Conservation (phyloP, 2,113 vertebrate genomes). For the Larimichthys polyactis region DNA sequence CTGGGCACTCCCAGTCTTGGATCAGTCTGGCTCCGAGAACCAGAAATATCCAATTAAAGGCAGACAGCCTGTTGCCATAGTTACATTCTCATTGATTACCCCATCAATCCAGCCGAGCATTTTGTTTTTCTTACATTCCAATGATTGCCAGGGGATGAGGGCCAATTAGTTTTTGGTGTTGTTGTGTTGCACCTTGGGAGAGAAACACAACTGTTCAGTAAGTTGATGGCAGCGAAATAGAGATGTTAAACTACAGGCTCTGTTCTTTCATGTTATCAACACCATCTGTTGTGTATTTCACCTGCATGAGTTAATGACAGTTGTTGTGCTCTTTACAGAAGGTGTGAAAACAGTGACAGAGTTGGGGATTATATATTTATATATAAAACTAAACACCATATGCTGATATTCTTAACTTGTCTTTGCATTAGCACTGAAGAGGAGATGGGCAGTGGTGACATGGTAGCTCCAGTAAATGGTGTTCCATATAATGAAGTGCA, state of each 20-base stretch:
- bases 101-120: conserved; percentile 46
- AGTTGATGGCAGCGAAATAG: conserved; percentile 18
- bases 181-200: conserved; percentile 46
- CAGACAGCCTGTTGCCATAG: conserved; percentile 59
- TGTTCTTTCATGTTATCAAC: conserved; percentile 31
- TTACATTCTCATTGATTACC: conserved; percentile 67
- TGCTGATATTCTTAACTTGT: conserved; percentile 18
- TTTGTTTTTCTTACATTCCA: conserved; percentile 51
- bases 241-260: conserved; percentile 32
- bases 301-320: conserved; percentile 17
- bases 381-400: conserved; percentile 12
- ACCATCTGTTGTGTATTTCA: conserved; percentile 49
- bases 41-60: conserved; percentile 64
- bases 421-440: not conserved
- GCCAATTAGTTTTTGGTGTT: conserved; percentile 52
- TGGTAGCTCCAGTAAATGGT: conserved; percentile 32
- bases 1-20: conserved; percentile 12
- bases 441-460: not conserved
- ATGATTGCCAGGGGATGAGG: conserved; percentile 49
- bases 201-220: not conserved
- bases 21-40: conserved; percentile 59
- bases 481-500: conserved; percentile 59
- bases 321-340: conserved; percentile 24
- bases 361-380: not conserved
- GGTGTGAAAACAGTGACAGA: conserved; percentile 14